These are phyloP conservation scores for Orbicella faveolata DNA, from an alignment of 64 coral and sea anemone genomes.

Conservation along the genomic window DNA sequence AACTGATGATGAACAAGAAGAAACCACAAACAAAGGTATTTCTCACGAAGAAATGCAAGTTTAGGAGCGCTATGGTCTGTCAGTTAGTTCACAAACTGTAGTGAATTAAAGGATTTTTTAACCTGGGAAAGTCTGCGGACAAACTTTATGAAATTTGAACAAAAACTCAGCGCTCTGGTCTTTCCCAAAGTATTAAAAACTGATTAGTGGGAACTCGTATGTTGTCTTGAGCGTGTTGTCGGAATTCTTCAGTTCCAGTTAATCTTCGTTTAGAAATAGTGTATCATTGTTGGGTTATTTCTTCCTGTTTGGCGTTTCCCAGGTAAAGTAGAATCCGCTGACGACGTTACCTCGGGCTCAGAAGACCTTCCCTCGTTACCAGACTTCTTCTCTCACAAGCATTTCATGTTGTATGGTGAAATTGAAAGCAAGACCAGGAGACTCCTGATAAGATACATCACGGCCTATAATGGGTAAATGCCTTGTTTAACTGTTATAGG, in stretches of 20 bases:
- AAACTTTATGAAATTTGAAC: too few relatives aligned
- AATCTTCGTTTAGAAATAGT: too few relatives aligned
- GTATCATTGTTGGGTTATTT: neutral
- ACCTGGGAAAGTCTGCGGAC: too few relatives aligned
- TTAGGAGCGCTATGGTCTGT: too few relatives aligned
- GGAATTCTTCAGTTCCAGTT: too few relatives aligned
- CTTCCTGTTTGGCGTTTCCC: neutral
- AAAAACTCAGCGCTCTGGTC: too few relatives aligned
- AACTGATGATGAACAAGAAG: constrained; percentile 48
- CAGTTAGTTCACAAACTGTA: too few relatives aligned
- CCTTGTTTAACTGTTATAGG: neutral
- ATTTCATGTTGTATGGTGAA: constrained; percentile 95
- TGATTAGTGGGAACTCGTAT: too few relatives aligned
- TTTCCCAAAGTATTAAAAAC: too few relatives aligned
- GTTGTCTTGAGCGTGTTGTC: neutral
- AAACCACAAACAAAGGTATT: neutral
- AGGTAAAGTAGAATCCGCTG: constrained; percentile 9
- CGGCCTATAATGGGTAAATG: constrained; percentile 92
- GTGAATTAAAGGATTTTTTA: too few relatives aligned
- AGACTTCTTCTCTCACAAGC: constrained; percentile 94
- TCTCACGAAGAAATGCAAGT: neutral
- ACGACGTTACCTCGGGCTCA: constrained; percentile 28
- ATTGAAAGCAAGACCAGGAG: constrained; percentile 67
- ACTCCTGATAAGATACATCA: constrained; percentile 85
- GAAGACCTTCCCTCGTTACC: constrained; percentile 79